A percentile compares a stretch with the other conserved stretches of the same genome.
Evolutionary conservation across 2,797 vertebrate genomes (phyloP).

Genomic region (Chloroceryle inda): DNA sequence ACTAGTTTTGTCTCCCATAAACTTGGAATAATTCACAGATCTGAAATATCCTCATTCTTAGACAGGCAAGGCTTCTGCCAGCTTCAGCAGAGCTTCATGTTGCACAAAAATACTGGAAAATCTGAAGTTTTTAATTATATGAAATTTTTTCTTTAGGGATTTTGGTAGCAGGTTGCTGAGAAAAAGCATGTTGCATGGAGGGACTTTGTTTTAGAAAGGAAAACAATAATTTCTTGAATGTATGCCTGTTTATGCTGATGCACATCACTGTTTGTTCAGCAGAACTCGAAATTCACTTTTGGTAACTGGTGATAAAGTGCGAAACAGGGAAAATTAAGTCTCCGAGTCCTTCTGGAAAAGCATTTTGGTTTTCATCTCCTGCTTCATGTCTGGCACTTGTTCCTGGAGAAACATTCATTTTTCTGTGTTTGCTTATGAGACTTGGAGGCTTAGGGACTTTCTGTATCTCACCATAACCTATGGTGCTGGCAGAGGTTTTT

Average conservation of each 20-base stretch:
- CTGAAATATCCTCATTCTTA: not conserved
- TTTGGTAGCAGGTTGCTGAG: not conserved
- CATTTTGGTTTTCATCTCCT: not conserved
- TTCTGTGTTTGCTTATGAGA: not conserved
- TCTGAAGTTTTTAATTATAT: not conserved
- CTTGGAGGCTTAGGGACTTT: not conserved
- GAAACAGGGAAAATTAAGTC: not conserved
- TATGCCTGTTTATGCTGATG: not conserved
- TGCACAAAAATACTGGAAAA: not conserved
- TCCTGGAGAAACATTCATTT: not conserved
- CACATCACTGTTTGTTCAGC: not conserved
- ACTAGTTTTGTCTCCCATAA: not conserved
- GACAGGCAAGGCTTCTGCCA: not conserved
- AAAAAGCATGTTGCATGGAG: not conserved
- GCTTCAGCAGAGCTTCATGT: not conserved
- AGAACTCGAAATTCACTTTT: not conserved
- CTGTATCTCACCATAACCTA: not conserved
- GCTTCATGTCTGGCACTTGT: not conserved
- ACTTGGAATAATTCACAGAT: not conserved
- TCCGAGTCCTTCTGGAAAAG: not conserved
- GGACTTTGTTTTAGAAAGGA: not conserved
- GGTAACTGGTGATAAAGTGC: not conserved
- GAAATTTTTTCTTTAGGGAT: not conserved
- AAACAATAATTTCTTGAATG: not conserved
- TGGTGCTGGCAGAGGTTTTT: accelerated